Percentiles rank a stretch among this genome's conserved stretches.
Evolutionary conservation across 2,888 invertebrate genomes (phyloP).

Genomic region (Drosophila percnosoma): DNA sequence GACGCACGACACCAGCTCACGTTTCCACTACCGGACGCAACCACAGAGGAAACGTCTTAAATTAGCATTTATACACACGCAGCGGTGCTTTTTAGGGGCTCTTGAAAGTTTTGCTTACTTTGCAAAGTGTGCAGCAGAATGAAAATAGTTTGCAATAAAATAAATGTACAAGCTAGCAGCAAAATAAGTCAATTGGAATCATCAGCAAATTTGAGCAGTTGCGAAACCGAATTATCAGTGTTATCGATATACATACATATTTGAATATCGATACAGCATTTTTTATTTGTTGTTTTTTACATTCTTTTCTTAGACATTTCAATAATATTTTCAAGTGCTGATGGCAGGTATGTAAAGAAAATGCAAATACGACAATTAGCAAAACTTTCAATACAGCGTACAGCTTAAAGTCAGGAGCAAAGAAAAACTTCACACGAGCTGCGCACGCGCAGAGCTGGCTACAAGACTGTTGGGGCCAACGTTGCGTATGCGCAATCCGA

Average conservation of each 20-base stretch:
- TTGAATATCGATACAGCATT: constrained; percentile 28
- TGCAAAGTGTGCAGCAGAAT: constrained; percentile 6
- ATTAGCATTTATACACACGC: constrained; percentile 7
- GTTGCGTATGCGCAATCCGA: constrained; percentile 69
- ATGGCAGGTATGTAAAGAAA: constrained; percentile 56
- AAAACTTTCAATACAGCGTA: constrained; percentile 76
- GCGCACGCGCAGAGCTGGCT: constrained; percentile 16
- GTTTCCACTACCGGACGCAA: constrained; percentile 22
- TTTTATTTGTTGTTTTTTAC: not conserved
- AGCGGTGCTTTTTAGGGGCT: constrained; percentile 1
- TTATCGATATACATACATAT: constrained; percentile 32
- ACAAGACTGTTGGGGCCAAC: constrained; percentile 22
- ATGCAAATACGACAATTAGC: constrained; percentile 55
- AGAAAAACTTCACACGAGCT: constrained; percentile 11
- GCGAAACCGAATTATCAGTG: constrained; percentile 43
- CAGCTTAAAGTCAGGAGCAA: constrained; percentile 24
- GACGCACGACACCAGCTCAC: constrained; percentile 18
- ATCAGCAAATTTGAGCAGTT: constrained; percentile 62
- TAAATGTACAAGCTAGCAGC: constrained; percentile 26
- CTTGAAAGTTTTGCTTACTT: constrained; percentile 74
- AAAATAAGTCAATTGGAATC: constrained; percentile 36
- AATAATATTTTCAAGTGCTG: constrained; percentile 81
- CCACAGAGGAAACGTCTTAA: constrained; percentile 17
- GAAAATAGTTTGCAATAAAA: constrained; percentile 15
- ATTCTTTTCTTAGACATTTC: constrained; percentile 36